Evolutionary conservation across 2,113 vertebrate genomes (phyloP), one percentile per base, ranked within the genome.

Genomic region (Epinephelus cyanopodus): DNA sequence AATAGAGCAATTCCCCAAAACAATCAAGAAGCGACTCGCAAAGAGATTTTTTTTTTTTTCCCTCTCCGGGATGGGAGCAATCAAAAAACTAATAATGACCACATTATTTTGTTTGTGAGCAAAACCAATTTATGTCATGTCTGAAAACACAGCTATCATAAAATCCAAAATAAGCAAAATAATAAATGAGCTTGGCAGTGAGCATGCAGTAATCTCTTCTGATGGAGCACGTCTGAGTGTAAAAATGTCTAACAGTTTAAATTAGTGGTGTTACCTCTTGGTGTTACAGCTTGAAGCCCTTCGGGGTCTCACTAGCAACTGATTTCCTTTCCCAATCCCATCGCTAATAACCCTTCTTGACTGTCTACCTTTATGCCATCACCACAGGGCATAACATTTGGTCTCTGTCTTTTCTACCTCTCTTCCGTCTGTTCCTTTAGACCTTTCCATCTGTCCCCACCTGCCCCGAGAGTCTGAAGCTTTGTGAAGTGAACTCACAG

Each of bases 401-500:
- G 58, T 84, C 83, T 72, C 63, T 70, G 27, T 87, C 86, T 72
- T 58, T 68, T 61, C 50, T 69, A 4, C 61, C 29, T 81, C 75
- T 74, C 69, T 65, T 72, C 83, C 81, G 29, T 81, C 84, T 85
- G 86, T 83, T 91, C 75, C 54, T 80, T 19, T 6, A 66, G 79
- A 84, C 85, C 77, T 90, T 68, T 82, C 85, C 88, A 87, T 89
- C 88, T 88, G 90, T 85, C 79, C 58, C 52, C 68, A 79, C 79
- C 82, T 91, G 84, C 53, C 75, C 58, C 25, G 74, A 47, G 56
- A 79, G 81, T 72, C 47, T 48, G 73, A 47, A 12, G 21, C 69
- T 63, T 54, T 74, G 65, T 81, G 68, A 84, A n/a, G 48, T 75
- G 21, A 63, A 45, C 66, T 81, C 42, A 39, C 72, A 63, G 21